A percentile compares a stretch with the other conserved stretches of the same genome.
Conservation (phyloP, 2,113 vertebrate species). For the Lasiurus borealis region DNA sequence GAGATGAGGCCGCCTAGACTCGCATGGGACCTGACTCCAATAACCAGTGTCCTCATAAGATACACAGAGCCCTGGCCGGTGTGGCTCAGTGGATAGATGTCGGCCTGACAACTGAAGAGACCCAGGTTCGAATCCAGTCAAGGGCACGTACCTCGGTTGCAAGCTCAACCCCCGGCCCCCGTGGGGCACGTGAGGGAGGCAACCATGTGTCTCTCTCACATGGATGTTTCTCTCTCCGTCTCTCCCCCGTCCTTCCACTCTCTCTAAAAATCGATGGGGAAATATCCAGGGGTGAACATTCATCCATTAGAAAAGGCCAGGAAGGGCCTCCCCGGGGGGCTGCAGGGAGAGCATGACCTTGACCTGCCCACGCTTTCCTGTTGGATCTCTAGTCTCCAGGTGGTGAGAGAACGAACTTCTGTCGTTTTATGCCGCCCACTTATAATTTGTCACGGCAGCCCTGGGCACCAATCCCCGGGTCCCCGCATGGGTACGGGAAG, state of each 20-base stretch:
- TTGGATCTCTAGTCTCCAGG: not conserved
- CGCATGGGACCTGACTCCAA: not conserved
- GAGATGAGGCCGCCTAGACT: not conserved
- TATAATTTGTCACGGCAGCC: not conserved
- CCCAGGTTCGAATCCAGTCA: too few relatives aligned
- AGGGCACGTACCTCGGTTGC: too few relatives aligned
- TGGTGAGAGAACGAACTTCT: not conserved
- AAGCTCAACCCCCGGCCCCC: too few relatives aligned
- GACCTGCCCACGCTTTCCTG: not conserved
- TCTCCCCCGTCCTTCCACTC: too few relatives aligned
- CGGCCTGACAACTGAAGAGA: too few relatives aligned
- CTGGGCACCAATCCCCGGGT: not conserved
- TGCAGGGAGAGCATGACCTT: fast-evolving
- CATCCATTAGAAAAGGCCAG: not conserved
- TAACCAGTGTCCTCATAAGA: not conserved
- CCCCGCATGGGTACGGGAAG: not conserved
- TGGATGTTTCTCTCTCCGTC: too few relatives aligned
- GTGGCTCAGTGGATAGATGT: too few relatives aligned
- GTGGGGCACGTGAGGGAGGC: too few relatives aligned
- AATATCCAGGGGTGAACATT: too few relatives aligned
- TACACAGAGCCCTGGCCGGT: not conserved
- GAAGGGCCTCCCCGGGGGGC: not conserved
- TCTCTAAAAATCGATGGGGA: too few relatives aligned
- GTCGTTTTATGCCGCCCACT: not conserved
- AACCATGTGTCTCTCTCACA: too few relatives aligned